Evolutionary conservation across 2,113 vertebrate species (phyloP).

Genomic region (Lipophrys pholis): DNA sequence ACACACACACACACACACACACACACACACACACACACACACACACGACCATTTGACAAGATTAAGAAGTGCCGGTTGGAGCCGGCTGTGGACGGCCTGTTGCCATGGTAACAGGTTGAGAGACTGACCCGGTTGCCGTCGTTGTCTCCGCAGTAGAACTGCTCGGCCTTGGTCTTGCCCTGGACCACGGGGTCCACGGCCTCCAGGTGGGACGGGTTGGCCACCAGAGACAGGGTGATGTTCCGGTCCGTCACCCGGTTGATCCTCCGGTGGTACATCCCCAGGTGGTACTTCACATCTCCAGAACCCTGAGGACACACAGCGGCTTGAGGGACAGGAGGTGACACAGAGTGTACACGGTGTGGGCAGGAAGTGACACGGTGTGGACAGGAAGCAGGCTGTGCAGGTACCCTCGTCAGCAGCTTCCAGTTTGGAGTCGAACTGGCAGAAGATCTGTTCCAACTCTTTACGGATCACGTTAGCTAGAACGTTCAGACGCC

Average conservation of each 20-base stretch:
- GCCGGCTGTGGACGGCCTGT: no score
- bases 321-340: no score
- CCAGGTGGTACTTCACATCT: conserved; percentile 98
- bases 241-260: conserved; percentile 95
- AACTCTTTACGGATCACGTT: conserved; percentile 98
- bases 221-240: conserved; percentile 95
- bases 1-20: no score
- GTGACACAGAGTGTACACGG: no score
- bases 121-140: conserved; percentile 91
- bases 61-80: no score
- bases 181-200: conserved; percentile 96
- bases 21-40: no score
- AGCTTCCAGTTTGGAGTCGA: conserved; percentile 97
- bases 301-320: conserved; percentile 92
- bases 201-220: conserved; percentile 97
- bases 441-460: conserved; percentile 99
- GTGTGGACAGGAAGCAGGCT: no score
- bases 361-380: no score
- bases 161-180: conserved; percentile 97
- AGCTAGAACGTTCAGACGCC: conserved; percentile 95
- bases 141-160: conserved; percentile 96
- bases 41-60: no score
- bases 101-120: no score
- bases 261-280: conserved; percentile 98
- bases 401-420: conserved; percentile 91